phyloP scores from a whole-genome alignment of 2,888 invertebrate genomes.

The Xylota segnis region DNA sequence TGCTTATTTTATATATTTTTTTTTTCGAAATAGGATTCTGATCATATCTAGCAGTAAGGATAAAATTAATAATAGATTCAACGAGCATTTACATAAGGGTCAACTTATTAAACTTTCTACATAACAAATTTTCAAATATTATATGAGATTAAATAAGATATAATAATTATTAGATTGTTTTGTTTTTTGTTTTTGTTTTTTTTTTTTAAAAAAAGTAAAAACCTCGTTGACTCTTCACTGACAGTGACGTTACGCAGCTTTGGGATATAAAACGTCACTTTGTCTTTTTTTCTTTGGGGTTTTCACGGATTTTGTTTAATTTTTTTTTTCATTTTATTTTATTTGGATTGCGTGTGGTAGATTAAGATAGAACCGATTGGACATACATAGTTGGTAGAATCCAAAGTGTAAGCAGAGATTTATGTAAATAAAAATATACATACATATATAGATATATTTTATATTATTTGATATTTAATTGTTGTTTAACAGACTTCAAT shows the following conservation, averaged over 20 bases:
- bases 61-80: slow-evolving; percentile 1
- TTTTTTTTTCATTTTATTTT: neutral
- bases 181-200: slow-evolving; percentile 2
- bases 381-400: slow-evolving; percentile 32
- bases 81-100: slow-evolving; percentile 16
- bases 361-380: slow-evolving; percentile 22
- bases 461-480: slow-evolving; percentile 6
- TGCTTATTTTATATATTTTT: neutral
- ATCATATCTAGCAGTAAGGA: slow-evolving; percentile 22
- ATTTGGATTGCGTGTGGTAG: slow-evolving; percentile 23
- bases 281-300: slow-evolving; percentile 80
- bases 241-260: slow-evolving; percentile 80
- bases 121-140: slow-evolving; percentile 30
- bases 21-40: slow-evolving; percentile 8
- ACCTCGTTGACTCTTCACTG: slow-evolving; percentile 80
- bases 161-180: slow-evolving; percentile 21
- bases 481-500: neutral
- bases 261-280: slow-evolving; percentile 82
- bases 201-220: slow-evolving; percentile 71
- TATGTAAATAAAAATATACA: slow-evolving; percentile 58
- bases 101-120: slow-evolving; percentile 21
- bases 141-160: slow-evolving; percentile 43
- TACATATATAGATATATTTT: slow-evolving; percentile 30
- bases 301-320: slow-evolving; percentile 14
- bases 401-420: slow-evolving; percentile 64